Conservation (phyloP, 2,888 invertebrate genomes). For the Drosophila limbata region DNA sequence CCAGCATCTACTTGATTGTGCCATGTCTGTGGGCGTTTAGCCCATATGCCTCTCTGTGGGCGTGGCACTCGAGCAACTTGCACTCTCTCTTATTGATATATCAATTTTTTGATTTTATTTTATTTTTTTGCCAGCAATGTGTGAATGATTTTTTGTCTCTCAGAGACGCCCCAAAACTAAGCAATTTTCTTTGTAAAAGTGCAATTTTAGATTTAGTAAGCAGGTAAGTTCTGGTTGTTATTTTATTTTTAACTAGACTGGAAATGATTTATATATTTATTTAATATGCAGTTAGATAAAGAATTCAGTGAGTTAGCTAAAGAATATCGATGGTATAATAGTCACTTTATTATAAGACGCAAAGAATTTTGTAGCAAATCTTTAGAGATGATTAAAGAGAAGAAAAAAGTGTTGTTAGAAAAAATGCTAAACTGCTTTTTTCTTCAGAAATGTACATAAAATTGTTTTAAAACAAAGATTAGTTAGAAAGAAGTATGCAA, state of each 20-base stretch:
- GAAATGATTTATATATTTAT: conserved; percentile 1
- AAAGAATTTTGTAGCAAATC: too few species aligned
- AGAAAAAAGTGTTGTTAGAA: too few species aligned
- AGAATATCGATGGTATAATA: background rate
- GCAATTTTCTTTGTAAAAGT: conserved; percentile 5
- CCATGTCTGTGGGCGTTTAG: conserved; percentile 40
- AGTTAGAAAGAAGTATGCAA: too few species aligned
- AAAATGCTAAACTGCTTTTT: too few species aligned
- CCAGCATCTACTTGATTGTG: conserved; percentile 65
- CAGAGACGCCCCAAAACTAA: background rate
- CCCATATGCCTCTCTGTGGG: conserved; percentile 13
- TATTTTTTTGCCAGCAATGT: conserved; percentile 2
- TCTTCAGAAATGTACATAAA: background rate
- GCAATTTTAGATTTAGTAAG: background rate
- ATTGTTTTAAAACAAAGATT: background rate
- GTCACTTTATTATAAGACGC: background rate
- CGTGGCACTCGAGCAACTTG: conserved; percentile 24
- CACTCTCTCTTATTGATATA: conserved; percentile 18
- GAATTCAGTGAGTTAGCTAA: background rate
- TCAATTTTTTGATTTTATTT: background rate
- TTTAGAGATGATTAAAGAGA: too few species aligned
- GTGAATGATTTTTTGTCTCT: conserved; percentile 2
- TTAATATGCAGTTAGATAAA: background rate
- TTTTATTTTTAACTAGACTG: background rate
- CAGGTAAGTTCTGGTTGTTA: conserved; percentile 3